These are phyloP conservation scores for Anableps anableps DNA, from an alignment of 2,797 vertebrate genomes.

Conservation along the genomic window DNA sequence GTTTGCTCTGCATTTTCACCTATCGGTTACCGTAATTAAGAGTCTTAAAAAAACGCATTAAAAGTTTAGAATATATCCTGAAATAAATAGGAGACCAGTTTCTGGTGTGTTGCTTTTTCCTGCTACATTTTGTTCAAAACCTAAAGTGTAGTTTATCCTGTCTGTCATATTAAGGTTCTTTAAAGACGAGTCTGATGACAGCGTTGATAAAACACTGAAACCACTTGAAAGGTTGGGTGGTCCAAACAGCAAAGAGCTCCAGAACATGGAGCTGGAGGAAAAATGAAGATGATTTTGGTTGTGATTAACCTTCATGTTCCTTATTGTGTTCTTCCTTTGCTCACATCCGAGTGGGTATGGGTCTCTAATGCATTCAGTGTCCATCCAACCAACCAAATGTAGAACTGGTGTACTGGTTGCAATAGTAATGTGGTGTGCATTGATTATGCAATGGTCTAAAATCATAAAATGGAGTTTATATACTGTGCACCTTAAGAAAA, in stretches of 20 bases:
- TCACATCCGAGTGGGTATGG: no score
- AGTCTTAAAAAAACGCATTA: not conserved
- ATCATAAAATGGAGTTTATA: not conserved
- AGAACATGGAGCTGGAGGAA: not conserved
- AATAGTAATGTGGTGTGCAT: not conserved
- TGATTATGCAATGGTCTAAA: not conserved
- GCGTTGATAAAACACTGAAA: not conserved
- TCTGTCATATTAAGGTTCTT: not conserved
- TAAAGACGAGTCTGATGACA: no score
- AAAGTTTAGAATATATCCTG: not conserved
- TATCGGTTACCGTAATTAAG: no score
- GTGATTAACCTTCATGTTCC: not conserved
- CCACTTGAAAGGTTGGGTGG: not conserved
- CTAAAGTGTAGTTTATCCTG: not conserved
- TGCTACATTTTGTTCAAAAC: not conserved
- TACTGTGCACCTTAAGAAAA: not conserved
- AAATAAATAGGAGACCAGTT: not conserved
- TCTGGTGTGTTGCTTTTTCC: not conserved
- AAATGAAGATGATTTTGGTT: not conserved
- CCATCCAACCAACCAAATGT: not conserved
- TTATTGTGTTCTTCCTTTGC: no score
- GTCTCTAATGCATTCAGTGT: not conserved
- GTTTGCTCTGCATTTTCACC: no score
- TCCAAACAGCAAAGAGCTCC: not conserved
- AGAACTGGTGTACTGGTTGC: not conserved